Base-by-base conservation (phyloP, 2,797 vertebrate species). In the Linurgus olivaceus region DNA sequence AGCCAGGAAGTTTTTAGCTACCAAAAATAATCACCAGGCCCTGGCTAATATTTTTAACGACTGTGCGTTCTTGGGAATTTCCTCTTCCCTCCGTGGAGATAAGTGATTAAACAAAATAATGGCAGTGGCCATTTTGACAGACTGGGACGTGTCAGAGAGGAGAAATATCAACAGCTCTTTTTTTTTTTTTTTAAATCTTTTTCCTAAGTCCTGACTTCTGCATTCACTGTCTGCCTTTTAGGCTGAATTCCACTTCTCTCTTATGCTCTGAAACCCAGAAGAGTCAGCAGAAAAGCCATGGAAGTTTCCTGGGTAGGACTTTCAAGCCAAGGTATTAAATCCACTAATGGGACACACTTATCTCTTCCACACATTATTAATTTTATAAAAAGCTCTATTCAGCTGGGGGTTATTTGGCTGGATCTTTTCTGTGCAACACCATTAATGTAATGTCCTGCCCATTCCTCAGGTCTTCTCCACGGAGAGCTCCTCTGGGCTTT, bases 11-110 rank as follows among this genome's bases (percentile, higher is more conserved):
- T 88, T 94, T 95, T 90, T 44, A 91, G 90, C 90, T 89, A 96
- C 95, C 94, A 94, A 96, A 97, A 96, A 96, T 96, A 94, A 94
- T 94, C 92, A 18, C 70, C 68, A 78, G 59, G 87, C 51, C 65
- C 93, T 91, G 86, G 93, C 17, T 96, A 80, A 85, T 91, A 94
- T 92, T 95, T 85, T 91, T 93, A 96, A 97, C 52, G 91, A 93
- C 74, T 70, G 6, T 20, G 78, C 62, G 40, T 87, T 96, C 93
- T 94, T 88, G 93, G 87, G 78, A 94, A 96, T 95, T 97, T 97
- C 96, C 96, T 95, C 79, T 95, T 96, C 93, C 92, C 91, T 68
- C 80, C 2, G 2, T 74, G 50, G 94, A 96, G 92, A 93, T 94
- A 93, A 95, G 93, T 59, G 94, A 89, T 94, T 94, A 68, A 94